Base-by-base conservation (phyloP, 2,888 invertebrate genomes). In the Lordiphosa andalusiaca region DNA sequence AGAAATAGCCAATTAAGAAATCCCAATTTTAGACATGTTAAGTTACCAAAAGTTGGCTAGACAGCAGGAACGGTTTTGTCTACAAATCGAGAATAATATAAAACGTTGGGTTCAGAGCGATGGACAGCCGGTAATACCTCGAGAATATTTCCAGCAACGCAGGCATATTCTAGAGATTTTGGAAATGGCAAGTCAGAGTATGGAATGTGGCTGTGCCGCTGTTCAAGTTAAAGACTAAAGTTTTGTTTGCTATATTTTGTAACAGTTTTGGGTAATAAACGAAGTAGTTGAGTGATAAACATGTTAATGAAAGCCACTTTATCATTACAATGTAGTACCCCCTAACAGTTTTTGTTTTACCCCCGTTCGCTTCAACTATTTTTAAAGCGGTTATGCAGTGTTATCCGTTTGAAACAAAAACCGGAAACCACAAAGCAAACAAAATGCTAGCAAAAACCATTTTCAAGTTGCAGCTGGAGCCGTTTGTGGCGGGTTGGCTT, bases 381-480 rank as follows among this genome's bases (percentile, higher is more conserved):
- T 76, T 67, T 57, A 72, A 73, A 67, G 46, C 64, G 66, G 76
- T 75, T 73, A 71, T 76, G 76, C 75, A 71, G 44, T 33, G 71
- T 66, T 73, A 74, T 73, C 71, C 76, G 66, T 67, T 75, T 74
- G 65, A 60, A 67, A 68, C 74, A 68, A 72, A 80, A 77, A 77
- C 84, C 73, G 71, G 81, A 80, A 80, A 77, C 80, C 80, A 52
- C 84, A 81, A 81, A 75, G 77, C 84, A 77, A 81, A 83, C 84
- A 80, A 74, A 77, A 75, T 75, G 76, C 76, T 73, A 59, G 65
- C 75, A 81, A 75, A 80, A 80, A 83, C 76, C 80, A 76, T 80
- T 71, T 78, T 71, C 71, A 73, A 53, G 53, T 52, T 39, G 37
- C 37, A 21, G 48, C 5, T 12, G 13, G 42, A n/a, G 10, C 21